These are phyloP conservation scores for Corythornis cristatus DNA, from an alignment of 2,113 vertebrate genomes.

Conservation along the genomic window DNA sequence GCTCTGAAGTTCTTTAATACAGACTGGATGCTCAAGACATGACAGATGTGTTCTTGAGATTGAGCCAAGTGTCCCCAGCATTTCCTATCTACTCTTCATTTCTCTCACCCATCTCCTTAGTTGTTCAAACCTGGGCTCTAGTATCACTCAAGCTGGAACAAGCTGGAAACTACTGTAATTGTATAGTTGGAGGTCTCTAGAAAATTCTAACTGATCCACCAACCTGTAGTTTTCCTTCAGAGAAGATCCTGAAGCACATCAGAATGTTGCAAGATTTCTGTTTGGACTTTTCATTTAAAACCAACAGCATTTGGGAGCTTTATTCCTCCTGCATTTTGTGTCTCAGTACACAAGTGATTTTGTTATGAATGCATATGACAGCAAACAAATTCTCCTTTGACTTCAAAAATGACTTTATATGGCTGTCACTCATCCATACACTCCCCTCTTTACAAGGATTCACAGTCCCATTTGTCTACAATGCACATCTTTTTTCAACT, in stretches of 20 bases:
- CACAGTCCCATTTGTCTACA: background rate
- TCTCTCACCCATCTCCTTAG: background rate
- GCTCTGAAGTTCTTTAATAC: background rate
- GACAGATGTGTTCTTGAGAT: background rate
- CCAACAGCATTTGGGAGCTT: background rate
- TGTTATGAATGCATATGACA: background rate
- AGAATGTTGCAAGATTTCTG: background rate
- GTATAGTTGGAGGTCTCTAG: background rate
- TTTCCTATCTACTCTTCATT: background rate
- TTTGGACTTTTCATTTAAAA: background rate
- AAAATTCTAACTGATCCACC: background rate
- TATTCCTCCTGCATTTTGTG: background rate
- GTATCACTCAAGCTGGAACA: background rate
- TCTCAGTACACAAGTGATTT: background rate
- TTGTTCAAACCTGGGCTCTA: background rate
- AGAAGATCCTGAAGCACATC: background rate
- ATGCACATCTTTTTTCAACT: background rate
- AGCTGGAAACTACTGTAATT: background rate
- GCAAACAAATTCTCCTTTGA: background rate
- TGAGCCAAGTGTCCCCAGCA: background rate
- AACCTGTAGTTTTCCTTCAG: background rate
- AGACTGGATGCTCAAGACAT: background rate
- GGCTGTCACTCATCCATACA: background rate
- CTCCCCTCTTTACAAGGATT: background rate
- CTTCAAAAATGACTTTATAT: background rate